phyloP scores from a whole-genome alignment of 2,888 invertebrate genomes.

The Aleiodes alternator region DNA sequence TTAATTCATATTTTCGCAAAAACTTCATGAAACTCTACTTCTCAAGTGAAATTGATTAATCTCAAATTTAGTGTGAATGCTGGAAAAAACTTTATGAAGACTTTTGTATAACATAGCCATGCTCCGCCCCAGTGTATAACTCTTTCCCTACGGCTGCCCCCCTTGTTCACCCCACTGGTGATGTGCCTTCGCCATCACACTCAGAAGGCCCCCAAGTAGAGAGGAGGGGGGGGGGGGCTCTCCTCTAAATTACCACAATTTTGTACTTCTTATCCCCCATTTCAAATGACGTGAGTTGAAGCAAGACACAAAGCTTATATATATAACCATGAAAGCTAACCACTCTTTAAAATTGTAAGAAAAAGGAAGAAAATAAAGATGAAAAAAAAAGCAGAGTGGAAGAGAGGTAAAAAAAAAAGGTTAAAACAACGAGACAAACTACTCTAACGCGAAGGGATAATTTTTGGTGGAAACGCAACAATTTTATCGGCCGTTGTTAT shows the following conservation, averaged over 20 bases:
- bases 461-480: constrained; percentile 75
- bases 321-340: constrained; percentile 23
- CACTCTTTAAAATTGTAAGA: constrained; percentile 21
- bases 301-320: constrained; percentile 23
- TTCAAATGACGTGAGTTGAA: constrained; percentile 25
- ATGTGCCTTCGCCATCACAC: constrained; percentile 40
- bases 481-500: constrained; percentile 75
- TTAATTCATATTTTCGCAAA: too few relatives aligned
- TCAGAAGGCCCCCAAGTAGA: constrained; percentile 29
- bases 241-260: constrained; percentile 73
- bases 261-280: constrained; percentile 72
- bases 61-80: constrained; percentile 14
- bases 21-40: too few relatives aligned
- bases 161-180: constrained; percentile 1
- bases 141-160: constrained; percentile 37
- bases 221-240: constrained; percentile 67
- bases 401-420: constrained; percentile 38
- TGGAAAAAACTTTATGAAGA: constrained; percentile 23
- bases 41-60: not conserved
- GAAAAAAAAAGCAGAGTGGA: constrained; percentile 29
- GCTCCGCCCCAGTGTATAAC: constrained; percentile 42
- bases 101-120: constrained; percentile 3
- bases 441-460: constrained; percentile 65
- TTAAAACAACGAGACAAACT: constrained; percentile 63
- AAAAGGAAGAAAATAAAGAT: too few relatives aligned